Percentiles rank a stretch among this genome's conserved stretches.
Evolutionary conservation across 2,113 vertebrate genomes (phyloP).

Genomic region (Alectura lathami): DNA sequence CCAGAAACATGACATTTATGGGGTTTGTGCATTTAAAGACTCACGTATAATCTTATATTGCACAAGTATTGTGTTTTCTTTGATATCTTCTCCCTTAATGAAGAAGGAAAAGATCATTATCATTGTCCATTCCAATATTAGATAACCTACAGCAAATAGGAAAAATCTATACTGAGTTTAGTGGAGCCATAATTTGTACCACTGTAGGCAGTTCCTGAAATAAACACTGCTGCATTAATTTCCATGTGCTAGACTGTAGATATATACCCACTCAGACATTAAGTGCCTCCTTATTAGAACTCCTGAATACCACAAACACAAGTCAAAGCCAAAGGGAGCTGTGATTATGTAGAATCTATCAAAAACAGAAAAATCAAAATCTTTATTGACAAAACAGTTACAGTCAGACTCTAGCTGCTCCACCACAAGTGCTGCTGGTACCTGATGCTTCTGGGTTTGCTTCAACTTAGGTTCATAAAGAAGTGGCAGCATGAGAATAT

Average conservation of each 20-base stretch:
- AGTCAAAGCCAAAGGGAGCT: conserved; percentile 9
- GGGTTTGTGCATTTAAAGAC: not conserved
- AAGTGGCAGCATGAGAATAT: accelerated
- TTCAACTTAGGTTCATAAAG: not conserved
- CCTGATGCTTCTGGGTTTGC: not conserved
- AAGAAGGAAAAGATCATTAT: not conserved
- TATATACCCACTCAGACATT: conserved; percentile 7
- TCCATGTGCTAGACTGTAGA: not conserved
- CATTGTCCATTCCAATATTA: not conserved
- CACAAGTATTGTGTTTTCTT: not conserved
- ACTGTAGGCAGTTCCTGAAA: conserved; percentile 16
- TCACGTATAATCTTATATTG: not conserved
- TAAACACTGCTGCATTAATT: conserved; percentile 27
- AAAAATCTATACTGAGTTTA: conserved; percentile 22
- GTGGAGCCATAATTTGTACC: conserved; percentile 14
- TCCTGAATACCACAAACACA: conserved; percentile 12
- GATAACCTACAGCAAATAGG: not conserved
- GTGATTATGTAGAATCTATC: not conserved
- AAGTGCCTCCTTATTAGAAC: conserved; percentile 34
- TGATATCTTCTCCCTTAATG: not conserved
- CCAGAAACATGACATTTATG: not conserved
- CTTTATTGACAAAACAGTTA: not conserved
- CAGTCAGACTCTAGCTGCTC: not conserved
- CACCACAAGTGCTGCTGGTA: not conserved
- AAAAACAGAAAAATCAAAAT: conserved; percentile 15